Evolutionary conservation across 1,140 invertebrate species (phyloP).

Genomic region (Papilio dardanus): DNA sequence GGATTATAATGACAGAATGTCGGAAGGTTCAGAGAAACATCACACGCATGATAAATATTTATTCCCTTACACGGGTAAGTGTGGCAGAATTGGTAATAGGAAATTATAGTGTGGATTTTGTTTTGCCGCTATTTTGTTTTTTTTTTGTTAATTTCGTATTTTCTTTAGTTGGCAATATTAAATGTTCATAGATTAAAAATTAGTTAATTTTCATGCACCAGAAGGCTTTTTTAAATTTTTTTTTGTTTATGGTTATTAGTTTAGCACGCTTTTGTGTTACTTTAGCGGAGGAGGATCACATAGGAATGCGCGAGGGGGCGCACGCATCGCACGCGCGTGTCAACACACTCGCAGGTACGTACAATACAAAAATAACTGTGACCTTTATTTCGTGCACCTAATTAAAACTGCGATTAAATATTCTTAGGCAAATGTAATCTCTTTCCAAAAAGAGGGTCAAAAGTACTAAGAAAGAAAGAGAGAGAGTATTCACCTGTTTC

Average conservation of each 20-base stretch:
- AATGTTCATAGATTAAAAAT: neutral
- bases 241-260: conserved; percentile 50
- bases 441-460: no score
- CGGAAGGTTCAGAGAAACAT: conserved; percentile 89
- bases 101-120: conserved; percentile 25
- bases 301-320: conserved; percentile 60
- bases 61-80: conserved; percentile 87
- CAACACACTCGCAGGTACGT: conserved; percentile 62
- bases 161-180: conserved; percentile 3
- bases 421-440: no score
- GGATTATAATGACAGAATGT: conserved; percentile 84
- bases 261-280: conserved; percentile 55
- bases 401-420: no score
- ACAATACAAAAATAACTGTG: no score
- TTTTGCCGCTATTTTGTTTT: conserved; percentile 35
- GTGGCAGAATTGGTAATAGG: conserved; percentile 39
- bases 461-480: no score
- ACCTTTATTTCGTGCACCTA: no score
- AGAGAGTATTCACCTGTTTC: no score
- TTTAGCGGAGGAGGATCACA: conserved; percentile 85
- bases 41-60: conserved; percentile 89
- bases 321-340: conserved; percentile 59
- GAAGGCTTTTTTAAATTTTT: conserved; percentile 32
- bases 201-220: no score
- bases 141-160: conserved; percentile 37